Evolutionary conservation across 2,797 vertebrate genomes (phyloP).

Genomic region (Perodicticus potto): DNA sequence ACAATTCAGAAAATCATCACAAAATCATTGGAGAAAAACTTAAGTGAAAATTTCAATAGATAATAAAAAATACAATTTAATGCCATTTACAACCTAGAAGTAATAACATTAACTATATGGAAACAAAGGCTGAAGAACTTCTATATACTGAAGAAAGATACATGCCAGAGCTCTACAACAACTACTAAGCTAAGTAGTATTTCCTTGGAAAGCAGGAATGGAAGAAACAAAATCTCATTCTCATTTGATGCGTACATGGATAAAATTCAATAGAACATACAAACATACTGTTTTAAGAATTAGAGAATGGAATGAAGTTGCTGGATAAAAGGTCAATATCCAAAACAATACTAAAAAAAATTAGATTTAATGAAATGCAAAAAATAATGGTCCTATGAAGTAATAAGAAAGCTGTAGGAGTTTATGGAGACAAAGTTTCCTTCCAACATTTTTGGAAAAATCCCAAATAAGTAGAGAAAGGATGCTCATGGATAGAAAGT

Average conservation of each 20-base stretch:
- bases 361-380: not conserved
- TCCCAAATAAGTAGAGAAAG: not conserved
- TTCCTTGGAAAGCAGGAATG: not conserved
- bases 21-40: not conserved
- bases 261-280: not conserved
- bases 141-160: not conserved
- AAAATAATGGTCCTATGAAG: not conserved
- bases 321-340: not conserved
- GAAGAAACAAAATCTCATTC: conserved; percentile 10
- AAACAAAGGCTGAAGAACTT: not conserved
- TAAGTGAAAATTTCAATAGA: not conserved
- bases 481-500: not conserved
- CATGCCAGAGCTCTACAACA: not conserved
- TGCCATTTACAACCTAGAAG: not conserved
- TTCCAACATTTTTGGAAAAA: not conserved
- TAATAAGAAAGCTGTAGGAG: not conserved
- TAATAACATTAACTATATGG: not conserved
- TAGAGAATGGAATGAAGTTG: not conserved
- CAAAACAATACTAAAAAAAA: conserved; percentile 15
- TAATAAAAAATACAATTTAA: not conserved
- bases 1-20: not conserved
- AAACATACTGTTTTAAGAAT: not conserved
- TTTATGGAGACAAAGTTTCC: not conserved
- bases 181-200: not conserved
- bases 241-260: not conserved